Evolutionary conservation across 2,113 vertebrate species (phyloP), one percentile per base, ranked within the genome.

Genomic region (Thoracochromis brauschi): DNA sequence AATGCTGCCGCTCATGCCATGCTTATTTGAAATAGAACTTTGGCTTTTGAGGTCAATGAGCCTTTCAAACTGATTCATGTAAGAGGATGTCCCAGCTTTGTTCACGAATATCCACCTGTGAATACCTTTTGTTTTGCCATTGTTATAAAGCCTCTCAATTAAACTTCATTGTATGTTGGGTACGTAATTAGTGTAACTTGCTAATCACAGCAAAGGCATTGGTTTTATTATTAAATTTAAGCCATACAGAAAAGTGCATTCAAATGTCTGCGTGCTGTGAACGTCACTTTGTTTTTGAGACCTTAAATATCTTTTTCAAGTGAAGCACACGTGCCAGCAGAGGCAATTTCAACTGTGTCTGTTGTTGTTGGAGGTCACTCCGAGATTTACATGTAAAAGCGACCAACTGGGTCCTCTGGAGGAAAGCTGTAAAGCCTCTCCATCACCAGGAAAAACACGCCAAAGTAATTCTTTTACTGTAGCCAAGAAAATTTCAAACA

Each of bases 331-430:
- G 40, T 68, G 82, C 53, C 84, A 75, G 35, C 51, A 19, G 58
- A 78, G 80, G 83, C 75, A 33, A 33, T 65, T 83, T 81, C 57
- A 45, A 71, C 80, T 65, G 81, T 81, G 83, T 92, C 79, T 92
- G 93, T 89, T 93, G 80, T 81, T 83, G 71, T 93, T 94, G 94
- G 92, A 90, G 47, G 42, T 84, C 55, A 60, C 80, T 78, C 86
- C 51, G 33, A 90, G 68, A 88, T 85, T 63, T 87, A 82, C 83
- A 83, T 84, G 83, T 71, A 55, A 82, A 88, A 86, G 38, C 83
- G 80, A 88, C 68, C 80, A 83, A 14, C 14, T 86, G 55, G 47
- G 73, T 57, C 55, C 71, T 24, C 26, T 73, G 80, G 12, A 88
- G 81, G 9, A 83, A 90, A 91, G 75, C 83, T 91, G 87, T 88